Percentiles rank a stretch among this genome's conserved stretches.
These are phyloP conservation scores for Ochotona princeps DNA, from an alignment of 2,113 vertebrate species.

Conservation along the genomic window DNA sequence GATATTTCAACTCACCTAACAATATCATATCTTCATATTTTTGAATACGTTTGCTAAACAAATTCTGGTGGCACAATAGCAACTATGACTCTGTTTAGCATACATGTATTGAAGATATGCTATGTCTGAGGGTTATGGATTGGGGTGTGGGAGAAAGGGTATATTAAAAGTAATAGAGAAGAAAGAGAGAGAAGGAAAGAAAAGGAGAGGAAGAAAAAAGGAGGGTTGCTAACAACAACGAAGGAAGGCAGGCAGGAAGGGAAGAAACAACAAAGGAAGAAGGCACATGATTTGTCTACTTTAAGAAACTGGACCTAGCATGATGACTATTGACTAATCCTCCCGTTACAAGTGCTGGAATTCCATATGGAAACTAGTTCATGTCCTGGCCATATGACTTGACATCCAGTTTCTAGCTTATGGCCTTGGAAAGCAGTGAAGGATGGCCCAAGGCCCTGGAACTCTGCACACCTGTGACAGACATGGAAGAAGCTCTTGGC, in stretches of 20 bases:
- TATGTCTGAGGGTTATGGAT: rapidly evolving
- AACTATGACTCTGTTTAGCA: neutral
- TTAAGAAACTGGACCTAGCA: neutral
- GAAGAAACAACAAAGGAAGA: neutral
- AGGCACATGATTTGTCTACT: neutral
- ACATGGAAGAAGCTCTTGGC: too few relatives aligned
- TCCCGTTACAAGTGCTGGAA: too few relatives aligned
- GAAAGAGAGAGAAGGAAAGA: neutral
- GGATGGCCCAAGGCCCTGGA: too few relatives aligned
- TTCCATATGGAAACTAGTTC: too few relatives aligned
- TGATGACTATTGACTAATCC: too few relatives aligned
- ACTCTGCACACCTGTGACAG: too few relatives aligned
- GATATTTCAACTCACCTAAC: neutral
- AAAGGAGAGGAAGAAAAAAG: neutral
- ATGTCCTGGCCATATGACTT: too few relatives aligned
- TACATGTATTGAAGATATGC: neutral
- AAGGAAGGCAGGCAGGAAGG: neutral
- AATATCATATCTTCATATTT: neutral
- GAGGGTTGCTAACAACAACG: too few relatives aligned
- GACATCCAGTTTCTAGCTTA: too few relatives aligned
- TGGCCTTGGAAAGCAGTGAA: too few relatives aligned
- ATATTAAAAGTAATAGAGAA: neutral
- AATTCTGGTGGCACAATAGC: neutral
- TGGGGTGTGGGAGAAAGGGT: neutral
- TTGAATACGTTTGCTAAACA: neutral